Evolutionary conservation across 2,888 invertebrate genomes (phyloP), one percentile per base, ranked within the genome.

Genomic region (Trichogramma evanescens): DNA sequence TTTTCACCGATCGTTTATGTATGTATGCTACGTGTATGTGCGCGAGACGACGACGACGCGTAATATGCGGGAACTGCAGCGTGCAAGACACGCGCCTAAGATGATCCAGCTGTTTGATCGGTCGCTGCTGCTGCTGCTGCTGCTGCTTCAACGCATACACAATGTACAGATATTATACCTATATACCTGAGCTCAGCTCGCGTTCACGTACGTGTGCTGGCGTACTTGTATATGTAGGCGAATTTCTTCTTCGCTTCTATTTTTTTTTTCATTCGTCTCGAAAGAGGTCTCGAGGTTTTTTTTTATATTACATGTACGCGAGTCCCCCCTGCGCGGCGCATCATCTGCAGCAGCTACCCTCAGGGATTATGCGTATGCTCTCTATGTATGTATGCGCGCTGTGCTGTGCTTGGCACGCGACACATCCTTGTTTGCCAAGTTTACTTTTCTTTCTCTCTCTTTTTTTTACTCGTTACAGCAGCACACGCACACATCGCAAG

Each of bases 51-150:
- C 10, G 46, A 56, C 40, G 9, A 56, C 26, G 26, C 26, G 2
- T 26, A 26, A 26, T 2, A 26, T 26, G 26, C 26, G 44, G 13
- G 41, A 48, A 39, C 7, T 8, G 9, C 41, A 38, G 42, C 51
- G 6, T n/a, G 53, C 46, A 51, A 8, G 58, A 54, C 58, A 58
- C 56, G 56, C 59, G 61, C 56, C 58, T 26, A 44, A 56, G 57
- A 76, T 75, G 76, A 75, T 77, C 76, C 77, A 77, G 77, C 75
- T 77, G 77, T 77, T 76, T 74, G 75, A 76, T 77, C 72, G 70
- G 69, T 68, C 64, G 65, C 66, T 63, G 64, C 62, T 65, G 66
- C 60, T 26, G 65, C 66, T 63, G 64, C 62, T 65, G 66, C 60
- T 26, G 39, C 5, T 40, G 44, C 45, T 54, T 5, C 9, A 26